Base-by-base conservation (phyloP, 1,140 invertebrate species). In the Copidosoma floridanum region DNA sequence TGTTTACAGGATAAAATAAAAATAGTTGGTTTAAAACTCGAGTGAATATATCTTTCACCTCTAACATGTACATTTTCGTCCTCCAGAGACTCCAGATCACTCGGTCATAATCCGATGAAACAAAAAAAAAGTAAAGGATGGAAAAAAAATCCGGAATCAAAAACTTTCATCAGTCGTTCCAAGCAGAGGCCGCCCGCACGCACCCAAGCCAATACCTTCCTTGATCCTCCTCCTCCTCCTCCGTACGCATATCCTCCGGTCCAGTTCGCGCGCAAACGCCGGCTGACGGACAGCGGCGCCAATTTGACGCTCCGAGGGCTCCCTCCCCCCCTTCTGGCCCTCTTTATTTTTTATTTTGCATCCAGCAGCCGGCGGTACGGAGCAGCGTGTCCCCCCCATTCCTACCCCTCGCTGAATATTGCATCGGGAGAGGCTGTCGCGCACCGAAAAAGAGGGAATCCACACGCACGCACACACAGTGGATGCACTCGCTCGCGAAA, bases 221-320 rank as follows among this genome's bases (percentile, higher is more conserved):
- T 16, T 40, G 12, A 7, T 14, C 14, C 37, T 40, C 37, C 14
- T 40, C 18, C 23, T 44, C 41, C 11, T 47, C 16, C 16, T 50
- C 27, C 35, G 66, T 64, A 65, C 65, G 65, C 20, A n/a, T n/a
- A n/a, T n/a, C n/a, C n/a, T n/a, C n/a, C n/a, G n/a, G n/a, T n/a
- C n/a, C n/a, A n/a, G n/a, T n/a, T 29, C 56, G 35, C n/a, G 38
- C 5, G n/a, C n/a, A n/a, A 71, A 69, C 73, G 71, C 70, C 73
- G 69, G 68, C 73, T 78, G 78, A 79, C 79, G 77, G 76, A 78
- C 77, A 79, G 76, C 77, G 77, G 78, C 78, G 77, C 77, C 78
- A 77, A 80, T 79, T 79, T 79, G 77, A 77, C 76, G 78, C 69
- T 80, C 71, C 67, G 72, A 71, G 69, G 75, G 70, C 71, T 66